Evolutionary conservation across 2,888 invertebrate genomes (phyloP).

Genomic region (Laspeyria flexula): DNA sequence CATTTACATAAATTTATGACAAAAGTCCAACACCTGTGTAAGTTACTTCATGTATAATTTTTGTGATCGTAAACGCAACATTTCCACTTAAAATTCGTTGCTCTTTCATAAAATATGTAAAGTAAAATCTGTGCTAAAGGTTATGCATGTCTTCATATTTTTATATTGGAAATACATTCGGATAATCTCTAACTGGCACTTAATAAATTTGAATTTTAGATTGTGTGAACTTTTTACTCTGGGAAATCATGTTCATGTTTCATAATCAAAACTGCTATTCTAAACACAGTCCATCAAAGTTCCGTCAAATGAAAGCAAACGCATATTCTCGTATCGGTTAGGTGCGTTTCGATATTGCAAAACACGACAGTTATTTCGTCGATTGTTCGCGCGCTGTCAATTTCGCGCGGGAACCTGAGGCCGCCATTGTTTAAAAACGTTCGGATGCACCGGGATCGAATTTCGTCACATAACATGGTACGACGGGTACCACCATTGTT

Average conservation of each 20-base stretch:
- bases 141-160: constrained; percentile 37
- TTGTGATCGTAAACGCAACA: constrained; percentile 16
- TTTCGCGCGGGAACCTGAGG: constrained; percentile 51
- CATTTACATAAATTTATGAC: constrained; percentile 1
- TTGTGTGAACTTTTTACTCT: constrained; percentile 33
- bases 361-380: constrained; percentile 46
- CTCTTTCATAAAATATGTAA: constrained; percentile 19
- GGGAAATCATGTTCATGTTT: constrained; percentile 10
- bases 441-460: constrained; percentile 60
- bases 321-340: constrained; percentile 22
- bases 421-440: constrained; percentile 57
- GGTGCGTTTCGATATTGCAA: constrained; percentile 42
- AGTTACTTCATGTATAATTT: constrained; percentile 24
- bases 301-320: constrained; percentile 18
- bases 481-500: constrained; percentile 63
- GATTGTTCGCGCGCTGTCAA: constrained; percentile 50
- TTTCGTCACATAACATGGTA: constrained; percentile 64
- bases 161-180: constrained; percentile 32
- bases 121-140: constrained; percentile 33
- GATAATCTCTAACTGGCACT: constrained; percentile 21
- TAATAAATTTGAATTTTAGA: constrained; percentile 39
- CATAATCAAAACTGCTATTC: constrained; percentile 26
- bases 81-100: constrained; percentile 11
- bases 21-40: constrained; percentile 33
- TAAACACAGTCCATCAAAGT: constrained; percentile 21